Evolutionary conservation across 1,140 invertebrate species (phyloP).

Genomic region (Pachypeltis micranthus): DNA sequence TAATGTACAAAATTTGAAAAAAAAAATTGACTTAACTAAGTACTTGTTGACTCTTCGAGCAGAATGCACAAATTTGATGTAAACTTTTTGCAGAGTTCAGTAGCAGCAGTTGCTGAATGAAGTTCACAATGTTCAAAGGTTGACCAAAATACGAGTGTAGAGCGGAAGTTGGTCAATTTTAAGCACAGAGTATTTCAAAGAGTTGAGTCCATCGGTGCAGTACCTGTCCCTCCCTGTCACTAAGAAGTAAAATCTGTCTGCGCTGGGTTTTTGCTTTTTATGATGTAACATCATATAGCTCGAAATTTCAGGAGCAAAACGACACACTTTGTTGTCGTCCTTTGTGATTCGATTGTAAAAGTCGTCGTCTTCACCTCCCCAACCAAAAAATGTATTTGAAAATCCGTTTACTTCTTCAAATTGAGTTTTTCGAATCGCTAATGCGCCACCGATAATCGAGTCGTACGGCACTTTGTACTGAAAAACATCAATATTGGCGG

Average conservation of each 20-base stretch:
- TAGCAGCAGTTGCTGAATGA: too few relatives aligned
- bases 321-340: conserved; percentile 44
- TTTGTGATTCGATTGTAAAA: conserved; percentile 39
- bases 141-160: conserved; percentile 27
- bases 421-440: conserved; percentile 54
- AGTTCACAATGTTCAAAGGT: conserved; percentile 21
- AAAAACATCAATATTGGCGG: conserved; percentile 79
- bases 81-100: too few relatives aligned
- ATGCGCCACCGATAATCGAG: conserved; percentile 62
- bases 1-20: too few relatives aligned
- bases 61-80: too few relatives aligned
- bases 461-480: conserved; percentile 66
- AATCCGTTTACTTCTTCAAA: conserved; percentile 80
- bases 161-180: conserved; percentile 23
- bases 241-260: conserved; percentile 32
- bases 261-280: conserved; percentile 42
- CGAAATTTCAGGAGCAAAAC: conserved; percentile 58
- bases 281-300: conserved; percentile 67
- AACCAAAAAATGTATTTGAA: conserved; percentile 79
- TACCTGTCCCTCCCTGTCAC: conserved; percentile 41
- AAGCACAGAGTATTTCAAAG: conserved; percentile 40
- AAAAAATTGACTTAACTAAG: too few relatives aligned
- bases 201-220: conserved; percentile 55
- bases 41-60: too few relatives aligned
- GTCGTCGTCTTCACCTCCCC: conserved; percentile 86